phyloP scores from a whole-genome alignment of 2,113 vertebrate species.

The Elephas maximus region DNA sequence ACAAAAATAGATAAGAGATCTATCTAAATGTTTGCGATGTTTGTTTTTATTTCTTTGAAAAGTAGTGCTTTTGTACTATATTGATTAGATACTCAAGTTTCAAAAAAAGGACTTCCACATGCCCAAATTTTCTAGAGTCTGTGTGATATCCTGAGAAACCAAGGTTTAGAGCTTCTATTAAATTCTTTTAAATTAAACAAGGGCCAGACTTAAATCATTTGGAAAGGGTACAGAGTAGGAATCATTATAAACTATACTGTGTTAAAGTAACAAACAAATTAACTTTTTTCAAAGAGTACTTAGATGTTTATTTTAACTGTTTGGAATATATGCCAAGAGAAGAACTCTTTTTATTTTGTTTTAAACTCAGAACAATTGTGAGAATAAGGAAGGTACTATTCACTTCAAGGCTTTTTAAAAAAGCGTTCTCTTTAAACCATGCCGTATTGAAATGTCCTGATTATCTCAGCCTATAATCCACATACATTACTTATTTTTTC shows the following conservation, averaged over 20 bases:
- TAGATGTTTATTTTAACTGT: background rate
- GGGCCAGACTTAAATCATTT: background rate
- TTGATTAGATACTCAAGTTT: background rate
- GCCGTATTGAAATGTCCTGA: background rate
- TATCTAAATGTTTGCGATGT: background rate
- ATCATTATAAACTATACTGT: background rate
- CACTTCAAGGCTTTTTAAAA: background rate
- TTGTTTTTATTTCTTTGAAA: background rate
- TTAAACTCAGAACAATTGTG: background rate
- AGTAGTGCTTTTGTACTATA: background rate
- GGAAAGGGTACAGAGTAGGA: fast-evolving
- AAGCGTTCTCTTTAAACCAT: background rate
- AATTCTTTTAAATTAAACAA: background rate
- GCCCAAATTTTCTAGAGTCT: background rate
- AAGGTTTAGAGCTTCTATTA: background rate
- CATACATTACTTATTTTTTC: background rate
- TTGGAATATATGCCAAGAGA: background rate
- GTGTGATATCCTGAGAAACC: background rate
- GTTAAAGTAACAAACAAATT: background rate
- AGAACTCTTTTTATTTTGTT: background rate
- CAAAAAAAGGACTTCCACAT: background rate
- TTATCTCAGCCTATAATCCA: background rate
- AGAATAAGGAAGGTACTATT: too few species aligned
- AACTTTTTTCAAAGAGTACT: background rate
- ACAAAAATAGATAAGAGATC: background rate